phyloP scores from a whole-genome alignment of 2,797 vertebrate species.

The Sebastes iracundus region DNA sequence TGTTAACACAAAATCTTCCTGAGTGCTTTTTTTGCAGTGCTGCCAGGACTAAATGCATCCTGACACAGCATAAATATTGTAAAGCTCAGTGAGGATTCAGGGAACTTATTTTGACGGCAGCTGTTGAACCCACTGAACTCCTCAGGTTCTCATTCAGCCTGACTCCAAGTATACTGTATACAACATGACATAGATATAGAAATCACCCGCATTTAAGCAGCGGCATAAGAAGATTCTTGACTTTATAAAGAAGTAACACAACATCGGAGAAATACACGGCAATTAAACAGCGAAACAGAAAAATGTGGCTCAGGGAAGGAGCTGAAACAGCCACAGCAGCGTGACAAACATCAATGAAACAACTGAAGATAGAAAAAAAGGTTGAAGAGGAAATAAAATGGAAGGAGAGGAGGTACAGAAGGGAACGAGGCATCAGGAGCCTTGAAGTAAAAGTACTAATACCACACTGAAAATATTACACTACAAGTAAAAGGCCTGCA shows the following conservation, averaged over 20 bases:
- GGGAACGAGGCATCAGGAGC: not conserved
- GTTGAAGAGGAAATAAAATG: not conserved
- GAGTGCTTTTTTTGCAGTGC: not conserved
- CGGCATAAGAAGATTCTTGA: too few relatives aligned
- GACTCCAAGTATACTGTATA: not conserved
- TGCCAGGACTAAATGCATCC: not conserved
- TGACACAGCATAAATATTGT: constrained; percentile 3
- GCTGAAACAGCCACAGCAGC: not conserved
- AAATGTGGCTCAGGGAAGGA: not conserved
- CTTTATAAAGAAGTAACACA: not conserved
- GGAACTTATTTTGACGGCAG: not conserved
- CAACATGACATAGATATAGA: not conserved
- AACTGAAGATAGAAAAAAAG: not conserved
- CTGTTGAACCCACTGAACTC: constrained; percentile 1
- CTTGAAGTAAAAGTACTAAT: not conserved
- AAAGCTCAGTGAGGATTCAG: not conserved
- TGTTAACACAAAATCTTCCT: not conserved
- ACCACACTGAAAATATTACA: not conserved
- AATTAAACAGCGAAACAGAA: not conserved
- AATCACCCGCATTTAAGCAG: not conserved
- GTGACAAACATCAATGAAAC: not conserved
- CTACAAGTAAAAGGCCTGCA: not conserved
- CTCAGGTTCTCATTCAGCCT: not conserved
- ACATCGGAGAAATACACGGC: not conserved
- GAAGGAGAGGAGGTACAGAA: not conserved